Base-by-base conservation (phyloP, 1,140 invertebrate species). In the Sesamia nonagrioides region DNA sequence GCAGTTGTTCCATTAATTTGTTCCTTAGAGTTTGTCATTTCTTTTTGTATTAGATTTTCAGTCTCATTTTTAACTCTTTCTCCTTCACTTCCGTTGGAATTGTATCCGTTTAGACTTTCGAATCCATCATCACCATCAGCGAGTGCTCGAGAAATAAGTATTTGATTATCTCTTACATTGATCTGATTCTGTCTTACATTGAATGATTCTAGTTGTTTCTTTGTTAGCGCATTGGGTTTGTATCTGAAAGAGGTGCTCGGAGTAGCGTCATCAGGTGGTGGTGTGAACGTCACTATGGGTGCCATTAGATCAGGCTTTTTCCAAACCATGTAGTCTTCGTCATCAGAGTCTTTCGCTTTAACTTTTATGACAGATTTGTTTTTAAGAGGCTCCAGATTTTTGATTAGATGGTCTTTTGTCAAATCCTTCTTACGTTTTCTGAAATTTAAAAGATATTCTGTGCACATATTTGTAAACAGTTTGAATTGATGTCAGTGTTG, bases 21-120 rank as follows among this genome's bases (percentile, higher is more conserved):
- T 45, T 60, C 61, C 73, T 75, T 58, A 73, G 42, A 52, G 33
- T 6, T 21, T 11, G 21, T 42, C 8, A 17, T 11, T 83, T 83
- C 73, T 13, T 72, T 80, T 52, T 75, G 69, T 17, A 60, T 18
- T 63, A 60, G 37, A 61, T 77, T 82, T 63, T 77, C 77, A 66
- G 37, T 18, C 66, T 81, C 50, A 37, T 72, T 45, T 85, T 86
- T 83, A 50, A 78, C 60, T 76, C 56, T 83, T 60, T 89, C 95
- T n/a, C 85, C 91, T 69, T 95, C 94, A 79, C 95, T 95, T 66
- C 97, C 97, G 90, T 97, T 97, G 1, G 97, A 97, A 80, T 96
- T 97, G 88, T 97, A 97, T 15, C 97, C 97, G 88, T 97, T 97
- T n/a, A 98, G 95, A 88, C 97, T 98, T 94, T 98, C 97, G 90